Conservation (phyloP, 2,888 invertebrate genomes). For the Drosophila suboccidentalis region DNA sequence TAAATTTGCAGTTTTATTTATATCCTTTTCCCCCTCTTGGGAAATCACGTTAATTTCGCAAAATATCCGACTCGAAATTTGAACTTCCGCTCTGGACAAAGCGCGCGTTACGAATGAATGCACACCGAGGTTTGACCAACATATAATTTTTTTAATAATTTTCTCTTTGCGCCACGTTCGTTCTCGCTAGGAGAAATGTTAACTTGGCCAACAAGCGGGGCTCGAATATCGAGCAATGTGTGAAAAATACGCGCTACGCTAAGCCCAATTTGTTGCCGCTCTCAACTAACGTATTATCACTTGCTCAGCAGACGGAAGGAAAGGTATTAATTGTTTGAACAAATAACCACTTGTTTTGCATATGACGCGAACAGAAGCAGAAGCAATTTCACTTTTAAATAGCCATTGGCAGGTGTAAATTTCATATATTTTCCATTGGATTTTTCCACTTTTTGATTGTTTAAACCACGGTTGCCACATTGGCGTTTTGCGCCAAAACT, state of each 20-base stretch:
- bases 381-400: slow-evolving; percentile 66
- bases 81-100: slow-evolving; percentile 63
- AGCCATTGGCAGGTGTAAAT: slow-evolving; percentile 6
- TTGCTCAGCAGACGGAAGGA: slow-evolving; percentile 12
- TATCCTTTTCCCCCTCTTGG: slow-evolving; percentile 53
- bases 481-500: too few relatives aligned
- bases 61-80: slow-evolving; percentile 28
- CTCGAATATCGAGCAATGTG: slow-evolving; percentile 74
- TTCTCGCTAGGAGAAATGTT: slow-evolving; percentile 50
- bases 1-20: slow-evolving; percentile 4
- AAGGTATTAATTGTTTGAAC: slow-evolving; percentile 60
- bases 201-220: slow-evolving; percentile 44
- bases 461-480: too few relatives aligned
- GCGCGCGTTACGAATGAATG: slow-evolving; percentile 74
- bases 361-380: slow-evolving; percentile 30
- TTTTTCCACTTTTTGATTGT: too few relatives aligned
- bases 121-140: slow-evolving; percentile 44
- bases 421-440: slow-evolving; percentile 1
- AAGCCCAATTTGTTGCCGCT: slow-evolving; percentile 31
- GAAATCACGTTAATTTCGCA: neutral
- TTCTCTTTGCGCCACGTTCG: slow-evolving; percentile 59
- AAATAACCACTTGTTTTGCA: slow-evolving; percentile 41
- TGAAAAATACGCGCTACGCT: slow-evolving; percentile 52
- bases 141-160: slow-evolving; percentile 78
- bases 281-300: slow-evolving; percentile 17